A percentile compares a stretch with the other conserved stretches of the same genome.
Evolutionary conservation across 2,797 vertebrate species (phyloP).

Genomic region (Poeciliopsis turneri): DNA sequence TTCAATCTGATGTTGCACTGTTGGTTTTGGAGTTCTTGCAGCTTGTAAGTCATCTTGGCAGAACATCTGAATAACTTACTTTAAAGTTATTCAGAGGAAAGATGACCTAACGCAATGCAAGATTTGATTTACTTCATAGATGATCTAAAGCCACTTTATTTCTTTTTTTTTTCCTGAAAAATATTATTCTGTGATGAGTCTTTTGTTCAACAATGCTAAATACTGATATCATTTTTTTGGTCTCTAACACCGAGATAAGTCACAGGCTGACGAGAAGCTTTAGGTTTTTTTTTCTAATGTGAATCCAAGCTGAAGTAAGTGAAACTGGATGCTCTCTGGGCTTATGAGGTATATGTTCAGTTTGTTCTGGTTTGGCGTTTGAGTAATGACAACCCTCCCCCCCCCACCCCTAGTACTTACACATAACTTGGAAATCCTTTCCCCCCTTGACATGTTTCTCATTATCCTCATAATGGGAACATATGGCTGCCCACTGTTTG

Average conservation of each 20-base stretch:
- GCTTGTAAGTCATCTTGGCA: not conserved
- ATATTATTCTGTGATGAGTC: not conserved
- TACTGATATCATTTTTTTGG: not conserved
- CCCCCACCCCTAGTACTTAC: not conserved
- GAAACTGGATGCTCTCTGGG: conserved; percentile 42
- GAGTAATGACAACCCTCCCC: conserved; percentile 16
- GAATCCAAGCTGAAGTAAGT: conserved; percentile 20
- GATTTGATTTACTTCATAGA: not conserved
- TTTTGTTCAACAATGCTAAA: not conserved
- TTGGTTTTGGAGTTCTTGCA: not conserved
- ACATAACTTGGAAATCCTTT: conserved; percentile 15
- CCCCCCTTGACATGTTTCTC: conserved; percentile 61
- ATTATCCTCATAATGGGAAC: conserved; percentile 69
- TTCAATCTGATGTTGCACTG: not conserved
- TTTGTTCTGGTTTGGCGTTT: conserved; percentile 44
- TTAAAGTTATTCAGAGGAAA: not conserved
- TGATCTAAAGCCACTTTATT: not conserved
- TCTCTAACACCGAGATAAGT: not conserved
- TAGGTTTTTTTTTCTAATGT: conserved; percentile 40
- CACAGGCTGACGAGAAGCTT: not conserved
- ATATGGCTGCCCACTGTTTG: conserved; percentile 54
- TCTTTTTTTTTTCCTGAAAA: conserved; percentile 3
- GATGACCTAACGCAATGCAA: not conserved
- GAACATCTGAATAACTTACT: not conserved
- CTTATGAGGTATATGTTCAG: conserved; percentile 47